Conservation (phyloP, 2,888 invertebrate species). For the Caenorhabditis auriculariae region DNA sequence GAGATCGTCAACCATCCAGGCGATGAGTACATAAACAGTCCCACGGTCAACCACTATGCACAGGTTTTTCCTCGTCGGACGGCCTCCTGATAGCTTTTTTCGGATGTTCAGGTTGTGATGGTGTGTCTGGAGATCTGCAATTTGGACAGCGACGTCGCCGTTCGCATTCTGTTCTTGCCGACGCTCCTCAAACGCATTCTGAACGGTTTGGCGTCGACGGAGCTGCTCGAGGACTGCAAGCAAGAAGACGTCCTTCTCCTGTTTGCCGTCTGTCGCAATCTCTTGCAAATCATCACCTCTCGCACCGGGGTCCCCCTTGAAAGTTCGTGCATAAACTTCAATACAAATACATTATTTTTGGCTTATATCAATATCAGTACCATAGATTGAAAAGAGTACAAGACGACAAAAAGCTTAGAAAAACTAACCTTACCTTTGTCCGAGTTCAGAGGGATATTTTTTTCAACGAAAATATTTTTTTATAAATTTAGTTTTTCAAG, state of each 20-base stretch:
- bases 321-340: too few relatives aligned
- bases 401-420: too few relatives aligned
- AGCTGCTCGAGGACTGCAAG: conserved; percentile 6
- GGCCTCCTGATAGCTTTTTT: background rate
- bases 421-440: too few relatives aligned
- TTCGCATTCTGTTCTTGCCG: conserved; percentile 44
- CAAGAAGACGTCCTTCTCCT: conserved; percentile 16
- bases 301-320: too few relatives aligned
- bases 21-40: conserved; percentile 1
- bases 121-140: conserved; percentile 23
- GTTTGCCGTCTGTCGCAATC: conserved; percentile 18
- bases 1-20: conserved; percentile 6
- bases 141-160: conserved; percentile 30
- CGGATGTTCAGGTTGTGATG: conserved; percentile 17
- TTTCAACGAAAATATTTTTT: too few relatives aligned
- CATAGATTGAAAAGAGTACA: too few relatives aligned
- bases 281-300: conserved; percentile 19
- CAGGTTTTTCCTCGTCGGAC: conserved; percentile 6
- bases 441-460: too few relatives aligned
- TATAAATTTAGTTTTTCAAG: too few relatives aligned
- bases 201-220: conserved; percentile 7
- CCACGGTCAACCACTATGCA: conserved; percentile 15
- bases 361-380: too few relatives aligned
- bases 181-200: conserved; percentile 42
- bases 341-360: too few relatives aligned